Base-by-base conservation (phyloP, 2,888 invertebrate genomes). In the Aporophyla nigra region DNA sequence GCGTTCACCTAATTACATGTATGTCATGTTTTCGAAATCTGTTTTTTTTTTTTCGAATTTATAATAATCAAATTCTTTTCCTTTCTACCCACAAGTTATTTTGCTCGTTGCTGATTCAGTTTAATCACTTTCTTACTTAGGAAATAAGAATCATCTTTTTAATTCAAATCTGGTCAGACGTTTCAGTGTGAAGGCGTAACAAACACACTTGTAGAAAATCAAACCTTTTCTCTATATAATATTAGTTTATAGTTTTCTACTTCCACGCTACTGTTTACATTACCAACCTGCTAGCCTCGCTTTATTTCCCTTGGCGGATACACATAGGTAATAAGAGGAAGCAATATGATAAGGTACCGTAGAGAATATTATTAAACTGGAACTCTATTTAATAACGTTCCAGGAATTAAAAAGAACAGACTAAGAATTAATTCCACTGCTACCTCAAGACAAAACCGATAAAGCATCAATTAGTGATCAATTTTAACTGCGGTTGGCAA, bases 381-480 rank as follows among this genome's bases (percentile, higher is more conserved):
- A 43, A 14, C 0, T 40, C 16, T 76, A 33, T 69, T 33, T 54
- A 33, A 79, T 62, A 53, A 33, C 10, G 16, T 58, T 59, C 3
- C 33, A 53, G 14, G 21, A 59, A 27, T 59, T 24, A 54, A 49
- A 61, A 49, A 19, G 1, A 61, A 21, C 2, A 24, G 21, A 61
- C 1, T 40, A 49, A 33, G 14, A 76, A 62, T 72, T 59, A 53
- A 69, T 80, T 80, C 49, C 51, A 77, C 58, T 71, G 67, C 73
- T 80, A 77, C 63, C 63, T 80, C 10, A 71, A 75, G 67, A 58
- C 33, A 33, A 40, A 65, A 63, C 56, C 43, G 53, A 85, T 85
- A 70, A 74, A 74, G 63, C 33, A 74, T 65, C 65, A 77, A 79
- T 79, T 71, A 78, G 67, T 58, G 51, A 81, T 68, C 54, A 56